phyloP scores from a whole-genome alignment of 2,797 vertebrate species.

The Phaenicophaeus curvirostris region DNA sequence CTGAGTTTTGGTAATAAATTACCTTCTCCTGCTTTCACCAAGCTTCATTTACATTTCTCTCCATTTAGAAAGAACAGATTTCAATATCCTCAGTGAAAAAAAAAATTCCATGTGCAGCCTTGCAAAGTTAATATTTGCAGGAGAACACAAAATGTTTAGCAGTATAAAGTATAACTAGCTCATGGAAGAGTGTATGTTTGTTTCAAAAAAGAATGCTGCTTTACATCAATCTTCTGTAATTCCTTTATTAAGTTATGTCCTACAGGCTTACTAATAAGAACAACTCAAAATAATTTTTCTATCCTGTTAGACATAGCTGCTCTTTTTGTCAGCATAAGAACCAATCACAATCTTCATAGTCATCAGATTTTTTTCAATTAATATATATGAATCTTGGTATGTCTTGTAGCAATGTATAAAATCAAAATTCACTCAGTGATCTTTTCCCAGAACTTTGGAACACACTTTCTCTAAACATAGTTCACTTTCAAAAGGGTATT shows the following conservation, averaged over 20 bases:
- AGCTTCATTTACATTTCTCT: not conserved
- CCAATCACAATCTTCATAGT: not conserved
- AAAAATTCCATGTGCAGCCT: not conserved
- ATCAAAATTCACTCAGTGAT: not conserved
- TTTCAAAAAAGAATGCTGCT: not conserved
- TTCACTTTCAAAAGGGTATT: conserved; percentile 43
- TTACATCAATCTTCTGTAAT: not conserved
- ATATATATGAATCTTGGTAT: not conserved
- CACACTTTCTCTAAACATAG: not conserved
- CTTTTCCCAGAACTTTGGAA: not conserved
- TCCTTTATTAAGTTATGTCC: not conserved
- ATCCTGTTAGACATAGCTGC: not conserved
- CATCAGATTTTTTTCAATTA: not conserved
- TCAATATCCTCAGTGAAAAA: not conserved
- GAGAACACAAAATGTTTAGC: not conserved
- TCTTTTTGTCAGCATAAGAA: not conserved
- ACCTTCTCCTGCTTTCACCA: not conserved
- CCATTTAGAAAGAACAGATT: not conserved
- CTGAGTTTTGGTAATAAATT: not conserved
- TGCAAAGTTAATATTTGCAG: not conserved
- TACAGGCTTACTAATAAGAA: not conserved
- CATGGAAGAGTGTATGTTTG: not conserved
- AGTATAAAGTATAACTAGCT: not conserved
- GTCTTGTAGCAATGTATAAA: not conserved
- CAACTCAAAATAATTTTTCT: not conserved